Percentiles rank a stretch among this genome's conserved stretches.
Evolutionary conservation across 2,113 vertebrate species (phyloP).

Genomic region (Eubucco bourcierii): DNA sequence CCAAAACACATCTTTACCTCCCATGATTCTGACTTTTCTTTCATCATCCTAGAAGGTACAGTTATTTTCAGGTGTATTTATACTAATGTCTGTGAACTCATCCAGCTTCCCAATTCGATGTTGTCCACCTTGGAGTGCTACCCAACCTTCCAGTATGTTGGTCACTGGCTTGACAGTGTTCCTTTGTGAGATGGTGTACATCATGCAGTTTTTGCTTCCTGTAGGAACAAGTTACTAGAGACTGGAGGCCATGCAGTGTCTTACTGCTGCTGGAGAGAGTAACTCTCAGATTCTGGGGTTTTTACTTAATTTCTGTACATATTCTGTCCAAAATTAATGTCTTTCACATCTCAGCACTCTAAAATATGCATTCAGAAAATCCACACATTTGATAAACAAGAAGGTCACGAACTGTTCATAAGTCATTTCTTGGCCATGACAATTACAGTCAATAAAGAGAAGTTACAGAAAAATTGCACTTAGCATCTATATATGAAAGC

Average conservation of each 20-base stretch:
- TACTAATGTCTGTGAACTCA: neutral
- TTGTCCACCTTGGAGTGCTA: neutral
- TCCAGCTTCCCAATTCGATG: neutral
- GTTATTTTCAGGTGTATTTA: neutral
- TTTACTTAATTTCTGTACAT: conserved; percentile 9
- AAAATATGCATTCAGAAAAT: conserved; percentile 27
- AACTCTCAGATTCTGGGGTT: neutral
- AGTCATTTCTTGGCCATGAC: neutral
- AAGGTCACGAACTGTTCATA: neutral
- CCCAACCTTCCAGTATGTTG: neutral
- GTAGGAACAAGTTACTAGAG: neutral
- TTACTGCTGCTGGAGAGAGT: neutral
- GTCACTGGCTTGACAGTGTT: neutral
- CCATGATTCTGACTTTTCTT: neutral
- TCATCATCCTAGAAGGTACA: neutral
- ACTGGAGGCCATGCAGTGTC: fast-evolving
- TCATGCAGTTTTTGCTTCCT: neutral
- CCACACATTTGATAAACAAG: neutral
- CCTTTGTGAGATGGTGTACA: neutral
- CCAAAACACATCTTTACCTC: neutral
- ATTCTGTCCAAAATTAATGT: conserved; percentile 2
- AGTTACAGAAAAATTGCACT: neutral
- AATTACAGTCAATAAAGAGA: neutral
- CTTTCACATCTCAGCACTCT: neutral
- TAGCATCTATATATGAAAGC: neutral